Conservation (phyloP, 1,140 invertebrate genomes). For the Leptinotarsa lineolata region DNA sequence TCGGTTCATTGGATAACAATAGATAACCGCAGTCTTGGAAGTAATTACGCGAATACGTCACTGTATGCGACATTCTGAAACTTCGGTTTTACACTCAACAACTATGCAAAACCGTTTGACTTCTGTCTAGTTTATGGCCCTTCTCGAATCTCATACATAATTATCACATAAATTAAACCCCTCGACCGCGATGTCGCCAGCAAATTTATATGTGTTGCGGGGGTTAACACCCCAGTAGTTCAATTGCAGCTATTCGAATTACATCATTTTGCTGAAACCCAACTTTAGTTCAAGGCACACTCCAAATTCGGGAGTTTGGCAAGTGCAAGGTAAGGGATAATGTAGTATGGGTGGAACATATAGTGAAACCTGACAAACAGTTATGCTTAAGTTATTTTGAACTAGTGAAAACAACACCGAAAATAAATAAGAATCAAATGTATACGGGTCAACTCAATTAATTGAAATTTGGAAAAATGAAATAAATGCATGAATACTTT, state of each 20-base stretch:
- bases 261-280: background rate
- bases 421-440: too few species aligned
- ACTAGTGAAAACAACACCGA: too few species aligned
- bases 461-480: too few species aligned
- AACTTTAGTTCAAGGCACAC: background rate
- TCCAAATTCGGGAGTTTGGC: too few species aligned
- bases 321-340: too few species aligned
- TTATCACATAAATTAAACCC: conserved; percentile 13
- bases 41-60: background rate
- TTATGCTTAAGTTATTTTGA: too few species aligned
- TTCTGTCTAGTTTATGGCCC: conserved; percentile 15
- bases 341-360: too few species aligned
- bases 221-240: background rate
- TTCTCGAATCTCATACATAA: conserved; percentile 12
- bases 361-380: too few species aligned
- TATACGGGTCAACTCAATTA: too few species aligned
- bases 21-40: too few species aligned
- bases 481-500: too few species aligned
- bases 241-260: conserved; percentile 1
- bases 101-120: conserved; percentile 14
- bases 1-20: too few species aligned
- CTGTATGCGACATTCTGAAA: background rate
- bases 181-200: conserved; percentile 3
- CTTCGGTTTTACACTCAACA: conserved; percentile 3
- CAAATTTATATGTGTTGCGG: conserved; percentile 9